Evolutionary conservation across 1,140 invertebrate genomes (phyloP).

Genomic region (Hylyphantes graminicola): DNA sequence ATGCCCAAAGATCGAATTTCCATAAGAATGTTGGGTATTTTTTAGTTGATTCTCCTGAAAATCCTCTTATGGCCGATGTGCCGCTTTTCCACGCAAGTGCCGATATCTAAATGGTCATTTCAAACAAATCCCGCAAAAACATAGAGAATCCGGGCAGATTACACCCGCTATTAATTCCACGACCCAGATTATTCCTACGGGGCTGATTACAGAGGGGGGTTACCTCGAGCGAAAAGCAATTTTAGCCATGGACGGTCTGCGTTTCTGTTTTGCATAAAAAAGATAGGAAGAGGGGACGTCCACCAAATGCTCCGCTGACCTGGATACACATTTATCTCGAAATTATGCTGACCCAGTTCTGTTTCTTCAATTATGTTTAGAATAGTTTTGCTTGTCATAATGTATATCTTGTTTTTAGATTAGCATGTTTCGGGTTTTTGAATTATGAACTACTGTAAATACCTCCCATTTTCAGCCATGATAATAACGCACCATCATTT

Average conservation of each 20-base stretch:
- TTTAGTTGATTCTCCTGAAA: too few species aligned
- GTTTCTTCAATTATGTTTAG: background rate
- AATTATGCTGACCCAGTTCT: constrained; percentile 21
- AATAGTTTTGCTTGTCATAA: background rate
- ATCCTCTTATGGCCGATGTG: too few species aligned
- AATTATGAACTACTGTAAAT: too few species aligned
- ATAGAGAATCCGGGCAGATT: constrained; percentile 7
- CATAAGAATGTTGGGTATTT: too few species aligned
- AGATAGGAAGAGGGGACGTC: background rate
- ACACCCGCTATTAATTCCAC: constrained; percentile 20
- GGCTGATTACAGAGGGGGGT: constrained; percentile 18
- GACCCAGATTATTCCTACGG: background rate
- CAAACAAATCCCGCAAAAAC: background rate
- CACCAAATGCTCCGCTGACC: constrained; percentile 31
- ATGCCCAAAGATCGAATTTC: too few species aligned
- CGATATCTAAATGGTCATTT: too few species aligned
- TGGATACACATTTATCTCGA: background rate
- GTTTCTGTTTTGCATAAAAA: constrained; percentile 29
- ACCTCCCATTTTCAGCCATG: too few species aligned
- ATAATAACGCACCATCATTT: too few species aligned
- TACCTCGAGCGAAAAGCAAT: constrained; percentile 43
- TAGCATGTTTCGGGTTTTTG: too few species aligned
- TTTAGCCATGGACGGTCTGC: constrained; percentile 16
- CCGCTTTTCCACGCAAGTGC: too few species aligned
- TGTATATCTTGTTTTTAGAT: too few species aligned